phyloP scores from a whole-genome alignment of 2,113 vertebrate genomes.

The Pygathrix nemaeus region DNA sequence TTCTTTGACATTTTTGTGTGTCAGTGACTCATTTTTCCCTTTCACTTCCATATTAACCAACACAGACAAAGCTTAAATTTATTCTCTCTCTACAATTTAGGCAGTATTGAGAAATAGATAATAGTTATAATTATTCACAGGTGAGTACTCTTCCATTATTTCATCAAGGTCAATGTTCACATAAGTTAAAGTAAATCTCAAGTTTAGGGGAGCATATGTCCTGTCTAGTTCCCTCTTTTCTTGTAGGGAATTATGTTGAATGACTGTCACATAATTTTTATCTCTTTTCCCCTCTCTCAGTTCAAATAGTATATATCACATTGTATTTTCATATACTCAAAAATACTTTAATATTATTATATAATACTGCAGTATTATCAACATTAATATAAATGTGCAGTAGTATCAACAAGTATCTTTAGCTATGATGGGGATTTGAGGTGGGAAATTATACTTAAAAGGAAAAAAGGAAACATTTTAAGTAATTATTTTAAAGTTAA shows the following conservation, averaged over 20 bases:
- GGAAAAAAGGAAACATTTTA: background rate
- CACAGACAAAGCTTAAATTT: background rate
- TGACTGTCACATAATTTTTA: background rate
- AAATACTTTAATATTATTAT: background rate
- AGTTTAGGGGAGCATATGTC: background rate
- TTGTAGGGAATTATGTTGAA: background rate
- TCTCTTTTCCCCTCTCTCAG: background rate
- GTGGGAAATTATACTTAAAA: background rate
- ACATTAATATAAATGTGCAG: background rate
- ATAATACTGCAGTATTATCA: background rate
- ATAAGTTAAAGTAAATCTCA: background rate
- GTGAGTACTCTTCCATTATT: background rate
- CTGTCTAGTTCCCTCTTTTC: background rate
- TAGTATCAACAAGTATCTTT: slow-evolving; percentile 14
- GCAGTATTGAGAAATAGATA: background rate
- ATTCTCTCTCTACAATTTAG: background rate
- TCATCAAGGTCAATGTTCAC: background rate
- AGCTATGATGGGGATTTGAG: background rate
- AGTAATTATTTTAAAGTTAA: slow-evolving; percentile 5
- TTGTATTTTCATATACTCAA: slow-evolving; percentile 17
- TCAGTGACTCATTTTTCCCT: background rate
- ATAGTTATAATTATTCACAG: background rate
- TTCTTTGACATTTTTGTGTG: slow-evolving; percentile 1
- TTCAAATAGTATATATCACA: background rate
- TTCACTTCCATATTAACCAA: background rate